These are phyloP conservation scores for Phoeniculus purpureus DNA, from an alignment of 2,797 vertebrate genomes.

Conservation along the genomic window DNA sequence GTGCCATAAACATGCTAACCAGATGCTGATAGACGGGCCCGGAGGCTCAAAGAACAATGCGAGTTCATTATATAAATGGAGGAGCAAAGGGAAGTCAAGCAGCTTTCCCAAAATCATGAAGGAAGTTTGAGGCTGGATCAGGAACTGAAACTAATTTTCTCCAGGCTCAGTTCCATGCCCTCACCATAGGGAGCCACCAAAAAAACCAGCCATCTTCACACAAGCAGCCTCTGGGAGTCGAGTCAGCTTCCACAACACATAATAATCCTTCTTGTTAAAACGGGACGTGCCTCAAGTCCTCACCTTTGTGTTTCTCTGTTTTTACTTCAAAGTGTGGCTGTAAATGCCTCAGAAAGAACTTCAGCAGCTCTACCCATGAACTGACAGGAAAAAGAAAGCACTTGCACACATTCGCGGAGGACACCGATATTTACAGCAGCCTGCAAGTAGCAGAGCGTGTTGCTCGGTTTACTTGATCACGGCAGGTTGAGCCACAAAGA, in stretches of 20 bases:
- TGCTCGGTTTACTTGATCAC: not conserved
- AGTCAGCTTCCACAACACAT: slow-evolving; percentile 56
- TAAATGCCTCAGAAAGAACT: slow-evolving; percentile 49
- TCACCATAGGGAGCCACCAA: slow-evolving; percentile 26
- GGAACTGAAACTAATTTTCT: slow-evolving; percentile 60
- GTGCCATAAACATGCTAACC: slow-evolving; percentile 54
- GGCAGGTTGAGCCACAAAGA: not conserved
- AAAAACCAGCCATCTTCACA: slow-evolving; percentile 46
- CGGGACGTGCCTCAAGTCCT: slow-evolving; percentile 19
- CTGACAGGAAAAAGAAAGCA: not conserved
- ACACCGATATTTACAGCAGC: not conserved
- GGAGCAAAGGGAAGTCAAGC: slow-evolving; percentile 26
- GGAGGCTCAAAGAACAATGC: slow-evolving; percentile 25
- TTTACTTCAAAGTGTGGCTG: slow-evolving; percentile 38
- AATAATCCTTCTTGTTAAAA: slow-evolving; percentile 59
- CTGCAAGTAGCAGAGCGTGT: not conserved
- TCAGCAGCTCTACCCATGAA: not conserved
- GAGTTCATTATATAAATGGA: slow-evolving; percentile 49
- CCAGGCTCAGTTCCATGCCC: slow-evolving; percentile 13
- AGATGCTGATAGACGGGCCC: slow-evolving; percentile 63
- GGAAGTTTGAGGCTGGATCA: slow-evolving; percentile 49
- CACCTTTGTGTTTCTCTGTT: slow-evolving; percentile 39
- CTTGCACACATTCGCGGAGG: not conserved
- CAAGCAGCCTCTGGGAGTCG: slow-evolving; percentile 48
- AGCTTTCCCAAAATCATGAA: slow-evolving; percentile 54